Evolutionary conservation across 2,888 invertebrate genomes (phyloP).

Genomic region (Andricus curvator): DNA sequence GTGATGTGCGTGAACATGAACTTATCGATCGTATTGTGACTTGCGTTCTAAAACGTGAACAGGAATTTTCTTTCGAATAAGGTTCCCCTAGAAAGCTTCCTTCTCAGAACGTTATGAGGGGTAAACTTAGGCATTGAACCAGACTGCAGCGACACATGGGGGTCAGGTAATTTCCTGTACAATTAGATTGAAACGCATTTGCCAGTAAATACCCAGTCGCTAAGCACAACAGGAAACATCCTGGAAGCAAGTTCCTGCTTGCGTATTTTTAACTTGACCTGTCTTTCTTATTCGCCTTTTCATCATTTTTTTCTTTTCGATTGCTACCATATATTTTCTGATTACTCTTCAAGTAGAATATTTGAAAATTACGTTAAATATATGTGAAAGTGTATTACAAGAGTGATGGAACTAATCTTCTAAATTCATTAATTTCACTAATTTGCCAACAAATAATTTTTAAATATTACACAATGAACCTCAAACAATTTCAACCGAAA

Average conservation of each 20-base stretch:
- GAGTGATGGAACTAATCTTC: neutral
- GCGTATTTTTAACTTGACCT: constrained; percentile 1
- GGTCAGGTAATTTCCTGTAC: constrained; percentile 25
- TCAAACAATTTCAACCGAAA: too few relatives aligned
- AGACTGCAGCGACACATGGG: neutral
- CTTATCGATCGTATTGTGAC: constrained; percentile 48
- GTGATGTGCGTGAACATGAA: constrained; percentile 2
- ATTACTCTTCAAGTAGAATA: neutral
- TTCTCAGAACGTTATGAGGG: neutral
- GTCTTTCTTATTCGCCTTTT: neutral
- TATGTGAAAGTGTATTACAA: neutral
- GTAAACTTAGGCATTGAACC: constrained; percentile 8
- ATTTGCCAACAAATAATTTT: neutral
- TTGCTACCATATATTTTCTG: neutral
- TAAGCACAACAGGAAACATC: neutral
- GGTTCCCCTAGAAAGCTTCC: neutral
- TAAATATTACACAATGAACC: neutral
- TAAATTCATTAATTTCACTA: neutral
- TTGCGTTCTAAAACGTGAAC: constrained; percentile 32
- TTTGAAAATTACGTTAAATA: neutral
- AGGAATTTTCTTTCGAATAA: neutral
- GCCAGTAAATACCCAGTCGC: neutral
- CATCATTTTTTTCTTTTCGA: neutral
- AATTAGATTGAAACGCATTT: neutral
- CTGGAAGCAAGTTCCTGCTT: neutral